Evolutionary conservation across 2,888 invertebrate genomes (phyloP).

Genomic region (Brachycybe producta): DNA sequence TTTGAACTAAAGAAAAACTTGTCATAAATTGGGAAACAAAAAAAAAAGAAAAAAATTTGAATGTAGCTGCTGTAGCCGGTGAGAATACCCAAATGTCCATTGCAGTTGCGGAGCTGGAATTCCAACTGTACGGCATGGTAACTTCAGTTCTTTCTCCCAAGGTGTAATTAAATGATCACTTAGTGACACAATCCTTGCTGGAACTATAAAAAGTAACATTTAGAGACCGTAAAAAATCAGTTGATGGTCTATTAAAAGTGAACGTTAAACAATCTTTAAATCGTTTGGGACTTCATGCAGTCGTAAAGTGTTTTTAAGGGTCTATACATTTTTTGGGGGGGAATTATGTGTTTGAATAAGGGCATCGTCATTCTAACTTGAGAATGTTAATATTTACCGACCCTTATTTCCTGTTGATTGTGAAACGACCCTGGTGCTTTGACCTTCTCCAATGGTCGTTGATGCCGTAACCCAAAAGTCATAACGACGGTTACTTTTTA

Average conservation of each 20-base stretch:
- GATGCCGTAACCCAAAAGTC: slow-evolving; percentile 58
- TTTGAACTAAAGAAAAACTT: neutral
- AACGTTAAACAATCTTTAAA: no score
- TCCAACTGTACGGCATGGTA: slow-evolving; percentile 75
- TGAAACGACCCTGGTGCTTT: slow-evolving; percentile 60
- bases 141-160: slow-evolving; percentile 72
- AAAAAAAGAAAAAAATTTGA: neutral
- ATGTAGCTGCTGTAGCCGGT: no score
- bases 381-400: no score
- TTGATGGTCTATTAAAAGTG: no score
- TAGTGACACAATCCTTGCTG: slow-evolving; percentile 79
- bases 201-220: no score
- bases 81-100: slow-evolving; percentile 40
- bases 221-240: no score
- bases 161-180: slow-evolving; percentile 44
- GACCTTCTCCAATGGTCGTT: slow-evolving; percentile 71
- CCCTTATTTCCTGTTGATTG: slow-evolving; percentile 56
- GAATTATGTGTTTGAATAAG: no score
- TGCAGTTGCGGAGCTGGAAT: slow-evolving; percentile 59
- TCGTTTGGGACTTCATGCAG: no score
- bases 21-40: neutral
- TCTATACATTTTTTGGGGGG: no score
- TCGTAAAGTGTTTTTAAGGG: no score
- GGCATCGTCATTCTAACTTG: no score
- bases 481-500: slow-evolving; percentile 29